Evolutionary conservation across 2,797 vertebrate genomes (phyloP).

Genomic region (Gymnothorax javanicus): DNA sequence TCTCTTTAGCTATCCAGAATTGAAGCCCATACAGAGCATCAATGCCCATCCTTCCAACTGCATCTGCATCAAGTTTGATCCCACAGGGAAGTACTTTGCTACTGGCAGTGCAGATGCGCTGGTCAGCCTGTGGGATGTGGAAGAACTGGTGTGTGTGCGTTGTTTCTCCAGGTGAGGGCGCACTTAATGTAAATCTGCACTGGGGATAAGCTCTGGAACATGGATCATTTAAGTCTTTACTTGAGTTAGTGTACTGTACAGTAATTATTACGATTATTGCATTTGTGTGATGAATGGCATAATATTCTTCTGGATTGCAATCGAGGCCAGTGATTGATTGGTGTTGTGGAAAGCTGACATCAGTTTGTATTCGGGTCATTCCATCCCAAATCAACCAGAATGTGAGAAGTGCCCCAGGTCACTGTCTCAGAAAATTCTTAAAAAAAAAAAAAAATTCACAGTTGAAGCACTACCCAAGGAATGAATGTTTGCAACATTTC

Average conservation of each 20-base stretch:
- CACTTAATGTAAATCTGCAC: neutral
- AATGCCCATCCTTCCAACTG: constrained; percentile 98
- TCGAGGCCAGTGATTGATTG: neutral
- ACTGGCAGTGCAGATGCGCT: constrained; percentile 94
- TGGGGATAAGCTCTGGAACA: neutral
- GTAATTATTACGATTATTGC: neutral
- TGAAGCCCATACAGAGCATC: constrained; percentile 97
- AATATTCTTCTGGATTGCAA: neutral
- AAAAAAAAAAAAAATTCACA: too few species aligned
- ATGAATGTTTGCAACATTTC: too few species aligned
- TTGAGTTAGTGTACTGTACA: neutral
- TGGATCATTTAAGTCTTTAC: neutral
- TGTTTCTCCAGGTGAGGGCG: constrained; percentile 90
- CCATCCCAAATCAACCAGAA: too few species aligned
- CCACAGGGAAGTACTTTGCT: constrained; percentile 95
- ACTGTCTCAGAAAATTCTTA: too few species aligned
- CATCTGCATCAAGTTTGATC: constrained; percentile 98
- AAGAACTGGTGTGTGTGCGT: constrained; percentile 93
- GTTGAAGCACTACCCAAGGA: too few species aligned
- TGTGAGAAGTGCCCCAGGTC: too few species aligned
- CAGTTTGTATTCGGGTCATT: neutral
- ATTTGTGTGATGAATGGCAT: neutral
- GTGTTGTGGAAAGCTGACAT: neutral
- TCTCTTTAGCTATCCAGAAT: constrained; percentile 86
- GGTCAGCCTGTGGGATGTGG: constrained; percentile 95